These are phyloP conservation scores for Thunnus maccoyii DNA, from an alignment of 2,113 vertebrate genomes.

Conservation along the genomic window DNA sequence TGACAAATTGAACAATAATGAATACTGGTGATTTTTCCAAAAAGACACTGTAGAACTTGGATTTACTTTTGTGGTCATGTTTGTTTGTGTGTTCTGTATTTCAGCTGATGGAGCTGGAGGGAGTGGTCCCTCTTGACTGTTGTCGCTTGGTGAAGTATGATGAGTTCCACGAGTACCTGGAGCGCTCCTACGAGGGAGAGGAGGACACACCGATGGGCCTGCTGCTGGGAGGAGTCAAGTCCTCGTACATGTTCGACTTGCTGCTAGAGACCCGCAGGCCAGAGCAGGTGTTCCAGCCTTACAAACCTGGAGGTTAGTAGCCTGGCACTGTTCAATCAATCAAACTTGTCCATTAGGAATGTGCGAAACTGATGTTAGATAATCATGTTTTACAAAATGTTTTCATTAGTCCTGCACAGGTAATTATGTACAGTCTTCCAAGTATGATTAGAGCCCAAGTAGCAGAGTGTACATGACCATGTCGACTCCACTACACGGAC, in stretches of 20 bases:
- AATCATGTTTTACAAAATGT: neutral
- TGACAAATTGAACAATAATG: too few relatives aligned
- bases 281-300: conserved; percentile 96
- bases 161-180: conserved; percentile 98
- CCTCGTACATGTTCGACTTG: conserved; percentile 98
- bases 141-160: conserved; percentile 98
- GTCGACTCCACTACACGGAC: too few relatives aligned
- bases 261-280: conserved; percentile 93
- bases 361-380: neutral
- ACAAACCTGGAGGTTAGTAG: conserved; percentile 96
- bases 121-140: conserved; percentile 89
- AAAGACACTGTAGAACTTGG: too few relatives aligned
- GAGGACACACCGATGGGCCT: conserved; percentile 96
- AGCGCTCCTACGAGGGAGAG: conserved; percentile 96
- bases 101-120: conserved; percentile 96
- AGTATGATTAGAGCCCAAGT: too few relatives aligned
- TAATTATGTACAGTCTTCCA: neutral
- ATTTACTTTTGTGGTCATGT: neutral
- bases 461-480: too few relatives aligned
- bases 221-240: conserved; percentile 96
- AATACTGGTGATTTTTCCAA: too few relatives aligned
- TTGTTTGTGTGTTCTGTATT: conserved; percentile 25
- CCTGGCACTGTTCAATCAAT: neutral
- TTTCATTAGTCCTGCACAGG: neutral
- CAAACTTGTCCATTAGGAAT: neutral